These are phyloP conservation scores for Prolemur simus DNA, from an alignment of 2,113 vertebrate genomes.

Conservation along the genomic window DNA sequence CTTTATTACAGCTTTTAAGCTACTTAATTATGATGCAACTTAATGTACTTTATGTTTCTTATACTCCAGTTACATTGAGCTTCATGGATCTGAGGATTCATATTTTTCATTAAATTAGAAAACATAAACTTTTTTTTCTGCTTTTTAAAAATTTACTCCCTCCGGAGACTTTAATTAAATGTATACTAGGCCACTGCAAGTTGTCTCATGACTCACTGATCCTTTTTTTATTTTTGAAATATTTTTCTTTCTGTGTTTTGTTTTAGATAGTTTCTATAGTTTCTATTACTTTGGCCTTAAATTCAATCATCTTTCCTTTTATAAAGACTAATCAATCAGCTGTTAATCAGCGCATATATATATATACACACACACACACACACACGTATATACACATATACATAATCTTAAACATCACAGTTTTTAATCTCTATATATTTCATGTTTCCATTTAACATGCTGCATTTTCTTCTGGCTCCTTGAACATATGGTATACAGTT, in stretches of 20 bases:
- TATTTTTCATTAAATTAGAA: slow-evolving; percentile 3
- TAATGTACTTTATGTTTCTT: neutral
- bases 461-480: neutral
- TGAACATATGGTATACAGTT: neutral
- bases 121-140: neutral
- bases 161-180: neutral
- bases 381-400: neutral
- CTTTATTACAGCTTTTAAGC: neutral
- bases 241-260: neutral
- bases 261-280: neutral
- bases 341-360: neutral
- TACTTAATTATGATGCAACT: neutral
- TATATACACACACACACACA: neutral
- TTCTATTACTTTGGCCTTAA: neutral
- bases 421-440: neutral
- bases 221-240: neutral
- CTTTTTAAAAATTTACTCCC: neutral
- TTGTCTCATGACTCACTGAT: neutral
- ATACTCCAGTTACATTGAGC: neutral
- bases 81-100: neutral
- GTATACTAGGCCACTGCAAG: neutral
- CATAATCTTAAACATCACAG: neutral
- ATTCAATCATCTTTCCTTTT: neutral
- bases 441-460: neutral
- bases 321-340: neutral